phyloP scores from a whole-genome alignment of 2,113 vertebrate genomes.

The Pandion haliaetus region DNA sequence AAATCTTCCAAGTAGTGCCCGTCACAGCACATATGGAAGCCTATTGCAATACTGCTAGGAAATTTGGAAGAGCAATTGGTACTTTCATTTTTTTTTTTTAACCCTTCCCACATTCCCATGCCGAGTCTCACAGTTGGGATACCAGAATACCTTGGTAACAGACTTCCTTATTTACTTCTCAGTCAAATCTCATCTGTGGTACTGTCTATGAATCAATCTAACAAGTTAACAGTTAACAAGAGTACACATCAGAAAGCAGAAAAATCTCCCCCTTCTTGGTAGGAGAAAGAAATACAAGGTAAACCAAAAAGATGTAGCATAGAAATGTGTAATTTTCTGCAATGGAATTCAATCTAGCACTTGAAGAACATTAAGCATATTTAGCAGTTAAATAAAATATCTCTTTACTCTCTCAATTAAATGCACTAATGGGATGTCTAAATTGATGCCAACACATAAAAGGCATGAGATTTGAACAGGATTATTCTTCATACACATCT shows the following conservation, averaged over 20 bases:
- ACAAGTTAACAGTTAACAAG: background rate
- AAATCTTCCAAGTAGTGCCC: background rate
- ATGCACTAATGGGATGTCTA: background rate
- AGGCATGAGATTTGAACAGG: background rate
- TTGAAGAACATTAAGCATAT: background rate
- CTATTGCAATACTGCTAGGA: background rate
- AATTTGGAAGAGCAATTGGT: background rate
- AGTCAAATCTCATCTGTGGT: background rate
- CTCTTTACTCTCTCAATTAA: background rate
- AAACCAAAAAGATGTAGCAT: background rate
- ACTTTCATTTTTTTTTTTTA: background rate
- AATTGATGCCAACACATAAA: background rate
- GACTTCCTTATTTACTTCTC: background rate
- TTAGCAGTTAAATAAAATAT: background rate
- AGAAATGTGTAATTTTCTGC: background rate
- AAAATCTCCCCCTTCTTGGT: background rate
- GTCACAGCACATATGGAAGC: background rate
- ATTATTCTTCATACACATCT: background rate
- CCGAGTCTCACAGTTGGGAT: background rate
- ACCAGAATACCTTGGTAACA: background rate
- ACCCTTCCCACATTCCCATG: background rate
- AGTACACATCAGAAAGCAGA: background rate
- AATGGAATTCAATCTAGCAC: background rate
- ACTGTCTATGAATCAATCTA: background rate
- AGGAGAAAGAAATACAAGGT: background rate